Evolutionary conservation across 2,888 invertebrate species (phyloP).

Genomic region (Griposia aprilina): DNA sequence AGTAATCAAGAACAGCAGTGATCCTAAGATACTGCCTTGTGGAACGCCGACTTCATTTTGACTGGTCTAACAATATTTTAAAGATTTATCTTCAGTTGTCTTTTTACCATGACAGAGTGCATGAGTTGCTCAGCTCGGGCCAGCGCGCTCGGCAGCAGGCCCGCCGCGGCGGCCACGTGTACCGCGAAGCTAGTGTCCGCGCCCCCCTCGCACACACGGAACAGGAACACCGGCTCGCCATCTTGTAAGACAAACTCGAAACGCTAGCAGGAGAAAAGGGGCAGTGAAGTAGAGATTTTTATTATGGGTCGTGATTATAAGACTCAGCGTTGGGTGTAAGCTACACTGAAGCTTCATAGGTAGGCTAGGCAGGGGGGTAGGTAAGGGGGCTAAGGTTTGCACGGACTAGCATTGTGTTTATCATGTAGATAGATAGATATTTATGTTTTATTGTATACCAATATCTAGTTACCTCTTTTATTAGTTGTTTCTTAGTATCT

Average conservation of each 20-base stretch:
- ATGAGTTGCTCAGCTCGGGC: conserved; percentile 88
- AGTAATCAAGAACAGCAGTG: not conserved
- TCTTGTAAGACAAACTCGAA: conserved; percentile 91
- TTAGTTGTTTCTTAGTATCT: not conserved
- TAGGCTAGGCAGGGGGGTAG: too few relatives aligned
- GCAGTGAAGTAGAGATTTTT: too few relatives aligned
- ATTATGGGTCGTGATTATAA: not conserved
- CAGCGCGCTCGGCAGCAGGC: conserved; percentile 88
- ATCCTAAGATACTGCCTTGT: conserved; percentile 8
- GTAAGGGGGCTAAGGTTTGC: too few relatives aligned
- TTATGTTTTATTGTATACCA: not conserved
- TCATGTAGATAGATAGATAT: not conserved
- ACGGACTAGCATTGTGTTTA: not conserved
- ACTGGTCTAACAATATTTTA: not conserved
- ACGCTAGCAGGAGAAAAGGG: conserved; percentile 81
- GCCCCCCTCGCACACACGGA: conserved; percentile 91
- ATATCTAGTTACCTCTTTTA: not conserved
- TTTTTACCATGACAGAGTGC: conserved; percentile 76
- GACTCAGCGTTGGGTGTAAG: not conserved
- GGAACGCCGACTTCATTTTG: not conserved
- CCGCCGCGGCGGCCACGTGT: conserved; percentile 91
- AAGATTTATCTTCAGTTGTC: not conserved
- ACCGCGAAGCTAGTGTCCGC: conserved; percentile 71
- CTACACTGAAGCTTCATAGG: too few relatives aligned
- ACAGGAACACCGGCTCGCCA: conserved; percentile 92